Evolutionary conservation across 2,888 invertebrate genomes (phyloP).

Genomic region (Frankliniella intonsa): DNA sequence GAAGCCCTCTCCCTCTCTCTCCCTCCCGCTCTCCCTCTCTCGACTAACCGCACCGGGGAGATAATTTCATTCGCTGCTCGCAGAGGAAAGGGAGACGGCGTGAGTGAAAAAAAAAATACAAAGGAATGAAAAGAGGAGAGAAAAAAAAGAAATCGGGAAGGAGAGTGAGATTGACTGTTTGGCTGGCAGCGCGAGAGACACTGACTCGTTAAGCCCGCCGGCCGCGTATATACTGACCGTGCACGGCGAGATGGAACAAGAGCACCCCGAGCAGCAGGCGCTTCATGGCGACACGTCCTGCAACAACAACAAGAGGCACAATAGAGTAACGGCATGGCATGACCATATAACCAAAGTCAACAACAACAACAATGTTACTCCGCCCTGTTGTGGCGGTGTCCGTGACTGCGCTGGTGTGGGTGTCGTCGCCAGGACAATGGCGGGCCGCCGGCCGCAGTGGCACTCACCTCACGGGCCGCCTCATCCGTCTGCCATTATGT

Average conservation of each 20-base stretch:
- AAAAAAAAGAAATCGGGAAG: background rate
- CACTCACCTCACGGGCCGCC: background rate
- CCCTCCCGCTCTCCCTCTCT: background rate
- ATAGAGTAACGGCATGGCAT: background rate
- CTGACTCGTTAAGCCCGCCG: too few relatives aligned
- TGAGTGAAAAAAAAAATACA: background rate
- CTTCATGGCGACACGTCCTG: slow-evolving; percentile 9
- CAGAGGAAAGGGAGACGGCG: background rate
- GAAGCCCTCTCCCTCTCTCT: too few relatives aligned
- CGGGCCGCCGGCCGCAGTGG: background rate
- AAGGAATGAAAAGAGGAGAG: background rate
- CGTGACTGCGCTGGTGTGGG: background rate
- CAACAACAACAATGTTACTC: background rate
- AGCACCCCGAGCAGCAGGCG: slow-evolving; percentile 16
- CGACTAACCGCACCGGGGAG: background rate
- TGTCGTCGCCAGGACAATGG: background rate
- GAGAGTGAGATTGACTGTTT: background rate
- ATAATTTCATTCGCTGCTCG: background rate
- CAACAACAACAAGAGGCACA: background rate
- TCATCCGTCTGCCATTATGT: background rate
- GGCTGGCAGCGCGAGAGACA: too few relatives aligned
- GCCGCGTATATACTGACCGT: background rate
- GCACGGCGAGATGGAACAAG: slow-evolving; percentile 15
- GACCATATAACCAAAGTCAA: background rate
- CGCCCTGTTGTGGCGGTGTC: background rate